These are phyloP conservation scores for Hemaris fuciformis DNA, from an alignment of 2,888 invertebrate species.

Conservation along the genomic window DNA sequence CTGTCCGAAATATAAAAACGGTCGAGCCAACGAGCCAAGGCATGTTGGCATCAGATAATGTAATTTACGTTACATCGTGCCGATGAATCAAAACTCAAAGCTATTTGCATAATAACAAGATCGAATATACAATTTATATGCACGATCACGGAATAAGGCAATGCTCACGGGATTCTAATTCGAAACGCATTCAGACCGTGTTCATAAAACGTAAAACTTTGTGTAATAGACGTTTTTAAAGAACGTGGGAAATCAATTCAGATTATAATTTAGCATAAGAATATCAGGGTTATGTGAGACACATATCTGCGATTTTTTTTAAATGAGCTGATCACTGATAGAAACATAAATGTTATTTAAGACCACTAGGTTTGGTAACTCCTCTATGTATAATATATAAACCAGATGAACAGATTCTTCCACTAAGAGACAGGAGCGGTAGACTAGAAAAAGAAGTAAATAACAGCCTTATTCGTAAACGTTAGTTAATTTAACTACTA, in stretches of 20 bases:
- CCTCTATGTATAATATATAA: too few relatives aligned
- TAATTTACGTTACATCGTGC: conserved; percentile 28
- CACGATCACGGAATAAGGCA: conserved; percentile 29
- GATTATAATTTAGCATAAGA: neutral
- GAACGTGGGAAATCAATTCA: neutral
- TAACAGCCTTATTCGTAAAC: too few relatives aligned
- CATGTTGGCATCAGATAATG: conserved; percentile 25
- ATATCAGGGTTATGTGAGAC: neutral
- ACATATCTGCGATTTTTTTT: too few relatives aligned
- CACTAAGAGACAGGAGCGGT: too few relatives aligned
- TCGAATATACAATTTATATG: conserved; percentile 42
- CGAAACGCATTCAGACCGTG: conserved; percentile 20
- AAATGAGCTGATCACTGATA: too few relatives aligned
- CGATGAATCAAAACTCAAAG: conserved; percentile 23
- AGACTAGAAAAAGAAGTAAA: too few relatives aligned
- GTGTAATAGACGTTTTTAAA: neutral
- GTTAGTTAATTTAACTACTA: too few relatives aligned
- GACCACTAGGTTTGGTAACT: too few relatives aligned
- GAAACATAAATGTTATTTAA: too few relatives aligned
- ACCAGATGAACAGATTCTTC: too few relatives aligned
- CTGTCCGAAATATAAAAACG: neutral
- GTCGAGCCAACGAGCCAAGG: neutral
- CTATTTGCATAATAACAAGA: conserved; percentile 45
- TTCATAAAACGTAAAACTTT: neutral
- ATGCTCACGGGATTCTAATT: conserved; percentile 23